phyloP scores from a whole-genome alignment of 2,113 vertebrate genomes.

The Poeciliopsis occidentalis region DNA sequence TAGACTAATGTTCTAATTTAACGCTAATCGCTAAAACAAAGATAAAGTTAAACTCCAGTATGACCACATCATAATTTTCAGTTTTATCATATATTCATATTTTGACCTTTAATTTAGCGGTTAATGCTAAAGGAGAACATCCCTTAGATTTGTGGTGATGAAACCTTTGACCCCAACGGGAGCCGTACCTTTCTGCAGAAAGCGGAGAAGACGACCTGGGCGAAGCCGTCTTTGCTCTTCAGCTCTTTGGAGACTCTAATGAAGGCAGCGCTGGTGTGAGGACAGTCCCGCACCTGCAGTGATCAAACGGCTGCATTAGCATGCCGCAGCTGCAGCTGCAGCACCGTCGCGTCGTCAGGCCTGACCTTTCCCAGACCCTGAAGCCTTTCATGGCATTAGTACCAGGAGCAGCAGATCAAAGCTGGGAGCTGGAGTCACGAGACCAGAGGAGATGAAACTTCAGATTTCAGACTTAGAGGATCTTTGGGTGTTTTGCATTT shows the following conservation, averaged over 20 bases:
- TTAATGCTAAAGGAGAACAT: too few relatives aligned
- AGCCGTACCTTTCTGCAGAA: slow-evolving; percentile 88
- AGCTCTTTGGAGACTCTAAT: slow-evolving; percentile 79
- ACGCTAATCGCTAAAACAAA: too few relatives aligned
- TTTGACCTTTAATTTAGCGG: too few relatives aligned
- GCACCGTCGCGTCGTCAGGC: background rate
- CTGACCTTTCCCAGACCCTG: slow-evolving; percentile 38
- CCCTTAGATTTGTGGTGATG: too few relatives aligned
- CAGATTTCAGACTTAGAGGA: background rate
- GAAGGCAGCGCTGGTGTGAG: slow-evolving; percentile 79
- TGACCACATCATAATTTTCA: too few relatives aligned
- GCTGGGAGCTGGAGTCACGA: background rate
- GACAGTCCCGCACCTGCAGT: slow-evolving; percentile 83
- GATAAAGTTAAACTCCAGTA: too few relatives aligned
- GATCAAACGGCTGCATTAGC: slow-evolving; percentile 5
- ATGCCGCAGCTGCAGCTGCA: background rate
- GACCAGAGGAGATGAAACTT: background rate
- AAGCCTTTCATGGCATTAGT: slow-evolving; percentile 27
- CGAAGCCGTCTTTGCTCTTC: slow-evolving; percentile 82
- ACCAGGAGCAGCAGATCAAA: slow-evolving; percentile 50
- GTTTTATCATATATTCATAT: too few relatives aligned
- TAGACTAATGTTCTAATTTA: too few relatives aligned
- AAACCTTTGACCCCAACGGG: too few relatives aligned
- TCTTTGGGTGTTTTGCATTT: too few relatives aligned
- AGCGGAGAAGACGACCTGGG: slow-evolving; percentile 86